Evolutionary conservation across 2,113 vertebrate genomes (phyloP).

Genomic region (Climacteris rufus): DNA sequence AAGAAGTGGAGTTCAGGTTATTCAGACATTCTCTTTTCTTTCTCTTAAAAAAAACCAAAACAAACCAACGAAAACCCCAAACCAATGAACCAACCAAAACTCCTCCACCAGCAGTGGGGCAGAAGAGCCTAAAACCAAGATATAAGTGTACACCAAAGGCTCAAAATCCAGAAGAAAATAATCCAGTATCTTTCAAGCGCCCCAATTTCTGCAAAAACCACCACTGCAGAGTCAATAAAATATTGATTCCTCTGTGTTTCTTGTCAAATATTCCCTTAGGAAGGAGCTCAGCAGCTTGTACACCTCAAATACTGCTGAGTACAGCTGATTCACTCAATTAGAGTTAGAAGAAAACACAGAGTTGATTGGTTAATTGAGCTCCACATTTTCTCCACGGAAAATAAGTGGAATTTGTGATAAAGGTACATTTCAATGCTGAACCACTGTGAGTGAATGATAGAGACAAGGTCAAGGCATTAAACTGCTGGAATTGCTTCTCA

Average conservation of each 20-base stretch:
- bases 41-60: background rate
- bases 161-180: background rate
- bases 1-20: background rate
- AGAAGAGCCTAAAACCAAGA: background rate
- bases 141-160: background rate
- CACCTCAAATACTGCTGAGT: background rate
- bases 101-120: background rate
- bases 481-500: background rate
- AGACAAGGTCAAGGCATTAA: background rate
- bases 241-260: background rate
- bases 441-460: background rate
- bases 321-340: background rate
- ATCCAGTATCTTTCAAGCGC: background rate
- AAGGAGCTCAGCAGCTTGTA: background rate
- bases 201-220: background rate
- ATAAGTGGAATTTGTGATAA: background rate
- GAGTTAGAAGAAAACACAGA: background rate
- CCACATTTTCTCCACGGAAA: background rate
- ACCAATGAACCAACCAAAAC: background rate
- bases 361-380: rapidly evolving
- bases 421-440: background rate
- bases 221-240: background rate
- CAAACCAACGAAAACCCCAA: background rate
- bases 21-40: background rate
- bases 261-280: background rate